These are phyloP conservation scores for Prietella phreatophila DNA, from an alignment of 2,113 vertebrate genomes.

Conservation along the genomic window DNA sequence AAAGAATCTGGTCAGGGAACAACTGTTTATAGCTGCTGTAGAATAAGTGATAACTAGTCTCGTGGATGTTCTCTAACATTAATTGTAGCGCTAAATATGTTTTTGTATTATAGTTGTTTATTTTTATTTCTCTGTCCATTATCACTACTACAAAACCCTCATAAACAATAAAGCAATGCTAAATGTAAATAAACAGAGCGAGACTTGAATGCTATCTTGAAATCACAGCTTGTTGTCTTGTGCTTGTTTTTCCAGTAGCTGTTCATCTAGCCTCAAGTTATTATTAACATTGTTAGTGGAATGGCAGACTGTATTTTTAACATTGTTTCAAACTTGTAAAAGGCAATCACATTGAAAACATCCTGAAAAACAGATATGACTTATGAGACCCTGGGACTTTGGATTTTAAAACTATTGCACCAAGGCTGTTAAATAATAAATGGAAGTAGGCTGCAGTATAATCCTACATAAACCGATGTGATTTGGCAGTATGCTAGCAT, in stretches of 20 bases:
- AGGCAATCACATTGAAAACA: neutral
- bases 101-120: neutral
- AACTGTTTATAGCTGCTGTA: neutral
- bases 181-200: neutral
- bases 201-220: neutral
- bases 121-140: neutral
- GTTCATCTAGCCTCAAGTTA: neutral
- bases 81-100: neutral
- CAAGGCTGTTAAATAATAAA: conserved; percentile 17
- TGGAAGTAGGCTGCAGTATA: conserved; percentile 28
- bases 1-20: neutral
- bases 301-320: neutral
- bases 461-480: conserved; percentile 3
- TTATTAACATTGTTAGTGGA: neutral
- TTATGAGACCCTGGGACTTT: conserved; percentile 2
- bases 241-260: neutral
- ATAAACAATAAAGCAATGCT: neutral
- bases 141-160: neutral
- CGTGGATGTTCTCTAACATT: neutral
- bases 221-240: neutral
- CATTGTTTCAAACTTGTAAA: conserved; percentile 22
- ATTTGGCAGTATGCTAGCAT: neutral
- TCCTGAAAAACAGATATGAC: conserved; percentile 18
- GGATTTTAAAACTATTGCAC: conserved; percentile 19
- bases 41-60: neutral